These are phyloP conservation scores for Odontocerum albicorne DNA, from an alignment of 2,888 invertebrate genomes.

Conservation along the genomic window DNA sequence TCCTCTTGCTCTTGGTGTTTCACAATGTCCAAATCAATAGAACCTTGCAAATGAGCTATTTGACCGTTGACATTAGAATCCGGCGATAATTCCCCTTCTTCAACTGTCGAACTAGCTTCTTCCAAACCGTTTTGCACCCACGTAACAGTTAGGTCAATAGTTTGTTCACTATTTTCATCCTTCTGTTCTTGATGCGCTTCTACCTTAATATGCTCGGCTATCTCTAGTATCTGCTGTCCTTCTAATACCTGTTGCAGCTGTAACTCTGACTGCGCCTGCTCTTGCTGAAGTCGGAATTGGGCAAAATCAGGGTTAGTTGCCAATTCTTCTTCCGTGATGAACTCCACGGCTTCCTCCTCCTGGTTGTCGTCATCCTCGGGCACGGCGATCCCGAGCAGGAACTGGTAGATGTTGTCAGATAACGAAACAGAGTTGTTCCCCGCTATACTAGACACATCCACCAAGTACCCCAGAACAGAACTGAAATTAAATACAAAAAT, in stretches of 20 bases:
- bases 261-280: not conserved
- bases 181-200: not conserved
- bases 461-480: conserved; percentile 48
- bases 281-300: not conserved
- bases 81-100: too few species aligned
- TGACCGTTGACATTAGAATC: too few species aligned
- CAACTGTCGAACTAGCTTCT: too few species aligned
- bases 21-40: too few species aligned
- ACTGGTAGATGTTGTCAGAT: conserved; percentile 51
- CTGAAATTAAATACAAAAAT: conserved; percentile 39
- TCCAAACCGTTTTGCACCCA: not conserved
- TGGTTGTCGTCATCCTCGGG: conserved; percentile 4
- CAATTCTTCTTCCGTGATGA: not conserved
- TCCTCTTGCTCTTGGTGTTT: not conserved
- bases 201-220: not conserved
- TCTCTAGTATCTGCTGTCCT: not conserved
- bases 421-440: conserved; percentile 48
- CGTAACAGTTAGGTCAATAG: too few species aligned
- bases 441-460: conserved; percentile 50
- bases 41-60: too few species aligned
- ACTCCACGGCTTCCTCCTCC: conserved; percentile 5
- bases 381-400: conserved; percentile 46
- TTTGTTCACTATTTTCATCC: not conserved
- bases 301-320: not conserved
- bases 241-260: not conserved